Evolutionary conservation across 2,797 vertebrate species (phyloP).

Genomic region (Rhinella marina): DNA sequence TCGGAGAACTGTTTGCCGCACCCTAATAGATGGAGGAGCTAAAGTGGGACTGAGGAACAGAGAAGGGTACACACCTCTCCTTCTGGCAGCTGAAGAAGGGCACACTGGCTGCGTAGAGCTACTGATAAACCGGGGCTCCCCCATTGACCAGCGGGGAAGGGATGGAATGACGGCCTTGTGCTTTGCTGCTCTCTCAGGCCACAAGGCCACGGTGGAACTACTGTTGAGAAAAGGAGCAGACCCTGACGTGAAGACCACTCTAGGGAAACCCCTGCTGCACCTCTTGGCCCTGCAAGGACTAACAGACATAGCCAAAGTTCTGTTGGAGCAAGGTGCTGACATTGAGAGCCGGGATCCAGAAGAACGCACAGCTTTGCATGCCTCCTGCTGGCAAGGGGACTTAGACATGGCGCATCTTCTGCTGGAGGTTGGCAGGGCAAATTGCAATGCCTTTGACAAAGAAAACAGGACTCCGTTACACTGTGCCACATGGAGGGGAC

Average conservation of each 20-base stretch:
- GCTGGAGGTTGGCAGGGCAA: conserved; percentile 73
- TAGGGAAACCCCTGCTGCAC: conserved; percentile 81
- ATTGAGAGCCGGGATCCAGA: conserved; percentile 79
- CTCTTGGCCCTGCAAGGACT: conserved; percentile 77
- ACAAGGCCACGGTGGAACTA: conserved; percentile 74
- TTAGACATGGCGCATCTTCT: conserved; percentile 73
- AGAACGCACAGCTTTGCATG: conserved; percentile 80
- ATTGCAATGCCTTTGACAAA: conserved; percentile 76
- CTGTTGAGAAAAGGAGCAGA: conserved; percentile 79
- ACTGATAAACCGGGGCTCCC: conserved; percentile 77
- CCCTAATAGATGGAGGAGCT: conserved; percentile 77
- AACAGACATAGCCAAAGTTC: conserved; percentile 73
- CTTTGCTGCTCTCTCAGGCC: conserved; percentile 74
- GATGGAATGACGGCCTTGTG: conserved; percentile 79
- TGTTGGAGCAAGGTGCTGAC: conserved; percentile 78
- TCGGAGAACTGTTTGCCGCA: conserved; percentile 74
- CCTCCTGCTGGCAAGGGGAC: conserved; percentile 79
- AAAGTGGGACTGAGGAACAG: conserved; percentile 77
- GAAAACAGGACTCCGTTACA: conserved; percentile 79
- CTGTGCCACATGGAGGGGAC: conserved; percentile 81
- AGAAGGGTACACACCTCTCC: conserved; percentile 79
- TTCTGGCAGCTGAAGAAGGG: conserved; percentile 82
- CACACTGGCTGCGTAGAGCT: conserved; percentile 75
- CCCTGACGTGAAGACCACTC: conserved; percentile 77
- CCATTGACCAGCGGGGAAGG: conserved; percentile 77